Evolutionary conservation across 2,888 invertebrate genomes (phyloP).

Genomic region (Eristalis arbustorum): DNA sequence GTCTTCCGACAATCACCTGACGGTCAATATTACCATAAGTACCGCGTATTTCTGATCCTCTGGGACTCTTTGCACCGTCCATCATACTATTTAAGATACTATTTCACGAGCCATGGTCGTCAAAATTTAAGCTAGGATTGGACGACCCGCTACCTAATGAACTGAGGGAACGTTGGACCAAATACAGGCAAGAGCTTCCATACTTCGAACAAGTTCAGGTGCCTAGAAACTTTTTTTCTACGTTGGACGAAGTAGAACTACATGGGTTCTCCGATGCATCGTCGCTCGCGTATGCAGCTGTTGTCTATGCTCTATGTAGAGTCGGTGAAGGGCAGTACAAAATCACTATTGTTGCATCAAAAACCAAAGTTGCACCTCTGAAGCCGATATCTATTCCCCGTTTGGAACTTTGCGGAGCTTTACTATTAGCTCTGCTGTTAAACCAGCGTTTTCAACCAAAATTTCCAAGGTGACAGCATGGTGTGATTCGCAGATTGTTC

Average conservation of each 20-base stretch:
- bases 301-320: not conserved
- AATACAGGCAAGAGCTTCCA: slow-evolving; percentile 1
- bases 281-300: slow-evolving; percentile 18
- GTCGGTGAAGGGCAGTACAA: not conserved
- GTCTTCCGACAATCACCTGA: too few species aligned
- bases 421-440: slow-evolving; percentile 1
- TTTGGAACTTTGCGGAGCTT: slow-evolving; percentile 29
- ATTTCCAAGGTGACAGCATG: too few species aligned
- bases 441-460: too few species aligned
- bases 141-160: slow-evolving; percentile 45
- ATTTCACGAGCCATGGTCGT: slow-evolving; percentile 57
- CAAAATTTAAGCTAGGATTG: slow-evolving; percentile 28
- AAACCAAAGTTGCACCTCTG: slow-evolving; percentile 28
- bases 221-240: not conserved
- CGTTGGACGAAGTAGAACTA: slow-evolving; percentile 12
- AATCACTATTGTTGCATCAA: slow-evolving; percentile 1
- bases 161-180: slow-evolving; percentile 5
- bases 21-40: not conserved
- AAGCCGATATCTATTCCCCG: slow-evolving; percentile 35
- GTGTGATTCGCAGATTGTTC: not conserved
- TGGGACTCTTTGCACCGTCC: slow-evolving; percentile 54
- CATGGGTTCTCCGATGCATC: slow-evolving; percentile 16
- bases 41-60: slow-evolving; percentile 14
- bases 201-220: not conserved
- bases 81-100: slow-evolving; percentile 52